These are phyloP conservation scores for Callaeas wilsoni DNA, from an alignment of 2,113 vertebrate genomes.

Conservation along the genomic window DNA sequence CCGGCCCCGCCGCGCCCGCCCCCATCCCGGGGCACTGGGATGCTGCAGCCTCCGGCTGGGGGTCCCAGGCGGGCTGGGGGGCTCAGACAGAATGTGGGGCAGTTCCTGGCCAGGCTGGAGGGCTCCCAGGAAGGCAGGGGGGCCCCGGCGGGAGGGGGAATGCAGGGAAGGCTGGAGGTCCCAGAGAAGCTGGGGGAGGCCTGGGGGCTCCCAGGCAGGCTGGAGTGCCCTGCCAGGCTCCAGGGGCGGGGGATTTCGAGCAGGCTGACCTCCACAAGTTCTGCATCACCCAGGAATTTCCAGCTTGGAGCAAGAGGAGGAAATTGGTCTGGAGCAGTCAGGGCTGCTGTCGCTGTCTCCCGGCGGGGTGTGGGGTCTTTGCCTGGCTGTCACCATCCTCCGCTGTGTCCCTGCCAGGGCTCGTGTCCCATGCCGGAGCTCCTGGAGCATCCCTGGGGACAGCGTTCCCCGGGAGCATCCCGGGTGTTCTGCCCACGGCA, in stretches of 20 bases:
- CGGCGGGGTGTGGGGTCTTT: background rate
- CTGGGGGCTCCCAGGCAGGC: background rate
- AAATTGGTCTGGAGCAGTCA: accelerated
- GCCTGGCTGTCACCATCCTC: background rate
- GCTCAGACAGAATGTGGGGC: background rate
- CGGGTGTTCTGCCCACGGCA: background rate
- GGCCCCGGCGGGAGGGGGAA: background rate
- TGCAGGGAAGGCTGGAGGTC: background rate
- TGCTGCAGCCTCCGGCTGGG: background rate
- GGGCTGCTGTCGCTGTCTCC: background rate
- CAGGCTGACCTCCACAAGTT: no score
- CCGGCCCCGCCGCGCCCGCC: background rate
- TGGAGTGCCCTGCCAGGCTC: background rate
- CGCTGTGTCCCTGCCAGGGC: background rate
- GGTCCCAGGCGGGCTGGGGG: background rate
- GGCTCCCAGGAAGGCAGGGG: background rate
- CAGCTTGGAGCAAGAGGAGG: background rate
- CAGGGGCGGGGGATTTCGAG: no score
- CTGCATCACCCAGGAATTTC: background rate
- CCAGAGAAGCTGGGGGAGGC: background rate
- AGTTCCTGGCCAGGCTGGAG: background rate
- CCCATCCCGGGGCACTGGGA: background rate
- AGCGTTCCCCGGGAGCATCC: accelerated
- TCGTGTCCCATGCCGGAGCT: background rate
- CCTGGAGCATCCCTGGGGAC: background rate